These are phyloP conservation scores for Drosophila bocqueti DNA, from an alignment of 1,140 invertebrate species.

Conservation along the genomic window DNA sequence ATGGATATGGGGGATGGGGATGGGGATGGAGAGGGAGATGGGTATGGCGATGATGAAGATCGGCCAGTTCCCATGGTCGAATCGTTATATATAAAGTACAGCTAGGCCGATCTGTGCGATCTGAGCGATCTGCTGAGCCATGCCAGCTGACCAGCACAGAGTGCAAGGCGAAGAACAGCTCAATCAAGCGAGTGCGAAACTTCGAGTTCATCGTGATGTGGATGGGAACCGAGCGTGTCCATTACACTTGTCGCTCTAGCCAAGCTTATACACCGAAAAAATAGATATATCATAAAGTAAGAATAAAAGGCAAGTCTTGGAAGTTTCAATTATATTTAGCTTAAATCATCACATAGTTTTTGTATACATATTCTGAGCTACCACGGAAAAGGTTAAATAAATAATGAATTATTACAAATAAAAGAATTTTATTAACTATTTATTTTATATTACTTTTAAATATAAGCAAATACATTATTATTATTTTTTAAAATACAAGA, in stretches of 20 bases:
- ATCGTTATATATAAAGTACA: conserved; percentile 72
- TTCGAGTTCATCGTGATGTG: conserved; percentile 32
- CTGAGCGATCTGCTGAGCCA: conserved; percentile 43
- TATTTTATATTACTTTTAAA: not conserved
- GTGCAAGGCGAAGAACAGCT: conserved; percentile 67
- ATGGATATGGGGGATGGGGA: not conserved
- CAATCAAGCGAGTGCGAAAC: conserved; percentile 73
- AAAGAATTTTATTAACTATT: no score
- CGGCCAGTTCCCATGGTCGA: conserved; percentile 55
- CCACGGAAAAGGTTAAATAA: no score
- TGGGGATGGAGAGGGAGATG: not conserved
- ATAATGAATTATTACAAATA: not conserved
- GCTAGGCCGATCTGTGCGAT: conserved; percentile 69
- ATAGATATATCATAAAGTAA: not conserved
- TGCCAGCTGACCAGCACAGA: conserved; percentile 39
- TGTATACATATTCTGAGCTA: no score
- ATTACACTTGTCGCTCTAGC: conserved; percentile 52
- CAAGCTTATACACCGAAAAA: not conserved
- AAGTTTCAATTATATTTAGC: not conserved
- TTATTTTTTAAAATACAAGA: not conserved
- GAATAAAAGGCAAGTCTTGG: no score
- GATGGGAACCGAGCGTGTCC: conserved; percentile 68
- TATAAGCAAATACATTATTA: not conserved
- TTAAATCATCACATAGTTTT: not conserved
- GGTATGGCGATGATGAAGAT: conserved; percentile 9